Conservation (phyloP, 2,113 vertebrate species). For the Zosterops borbonicus region DNA sequence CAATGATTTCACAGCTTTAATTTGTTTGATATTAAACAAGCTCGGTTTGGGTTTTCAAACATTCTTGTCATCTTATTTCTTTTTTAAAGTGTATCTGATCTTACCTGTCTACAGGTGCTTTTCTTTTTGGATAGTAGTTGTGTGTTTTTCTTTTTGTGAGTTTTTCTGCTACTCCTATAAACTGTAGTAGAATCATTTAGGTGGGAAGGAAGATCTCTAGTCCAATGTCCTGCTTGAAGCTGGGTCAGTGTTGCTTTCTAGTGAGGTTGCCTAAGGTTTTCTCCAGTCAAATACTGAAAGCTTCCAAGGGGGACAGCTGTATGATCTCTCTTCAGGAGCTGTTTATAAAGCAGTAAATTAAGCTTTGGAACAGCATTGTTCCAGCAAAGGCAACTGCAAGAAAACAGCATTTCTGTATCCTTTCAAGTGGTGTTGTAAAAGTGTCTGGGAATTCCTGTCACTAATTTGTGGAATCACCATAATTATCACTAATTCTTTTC, state of each 20-base stretch:
- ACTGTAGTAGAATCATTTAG: rapidly evolving
- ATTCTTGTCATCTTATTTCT: neutral
- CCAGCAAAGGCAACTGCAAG: neutral
- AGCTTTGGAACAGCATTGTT: neutral
- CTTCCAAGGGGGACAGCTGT: neutral
- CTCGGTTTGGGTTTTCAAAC: conserved; percentile 8
- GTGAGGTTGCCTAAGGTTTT: neutral
- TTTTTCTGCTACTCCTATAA: neutral
- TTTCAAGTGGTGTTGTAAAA: neutral
- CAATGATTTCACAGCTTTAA: neutral
- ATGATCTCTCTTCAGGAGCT: neutral
- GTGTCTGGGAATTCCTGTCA: neutral
- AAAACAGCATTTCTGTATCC: neutral
- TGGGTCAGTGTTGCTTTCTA: neutral
- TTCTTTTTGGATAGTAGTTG: neutral
- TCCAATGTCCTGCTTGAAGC: neutral
- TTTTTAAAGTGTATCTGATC: neutral
- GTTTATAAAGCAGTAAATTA: neutral
- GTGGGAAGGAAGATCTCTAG: neutral
- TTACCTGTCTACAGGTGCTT: neutral
- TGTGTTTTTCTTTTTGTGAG: neutral
- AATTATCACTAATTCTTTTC: neutral
- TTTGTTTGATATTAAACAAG: conserved; percentile 49
- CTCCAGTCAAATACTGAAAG: neutral
- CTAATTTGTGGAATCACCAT: neutral